Evolutionary conservation across 2,113 vertebrate genomes (phyloP).

Genomic region (Chitala chitala): DNA sequence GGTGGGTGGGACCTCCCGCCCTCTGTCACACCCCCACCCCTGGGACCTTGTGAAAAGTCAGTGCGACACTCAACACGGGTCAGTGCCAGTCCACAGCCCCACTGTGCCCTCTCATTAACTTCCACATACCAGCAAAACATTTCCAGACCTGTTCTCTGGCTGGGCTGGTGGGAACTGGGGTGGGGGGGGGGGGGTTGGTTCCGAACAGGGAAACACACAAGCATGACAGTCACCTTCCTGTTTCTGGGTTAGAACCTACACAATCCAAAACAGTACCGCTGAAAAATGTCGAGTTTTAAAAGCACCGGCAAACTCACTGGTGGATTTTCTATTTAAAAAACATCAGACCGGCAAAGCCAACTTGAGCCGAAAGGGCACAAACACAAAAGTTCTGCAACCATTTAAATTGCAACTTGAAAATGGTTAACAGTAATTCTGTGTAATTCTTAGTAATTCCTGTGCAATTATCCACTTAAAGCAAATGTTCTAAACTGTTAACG

Average conservation of each 20-base stretch:
- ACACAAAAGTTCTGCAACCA: no score
- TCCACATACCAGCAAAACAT: slow-evolving; percentile 66
- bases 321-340: neutral
- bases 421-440: neutral
- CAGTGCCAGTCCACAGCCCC: slow-evolving; percentile 23
- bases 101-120: slow-evolving; percentile 50
- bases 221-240: no score
- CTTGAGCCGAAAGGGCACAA: neutral
- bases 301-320: neutral
- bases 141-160: slow-evolving; percentile 51
- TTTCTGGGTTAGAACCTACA: no score
- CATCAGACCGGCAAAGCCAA: neutral
- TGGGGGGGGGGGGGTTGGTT: no score
- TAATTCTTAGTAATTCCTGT: slow-evolving; percentile 18
- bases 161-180: slow-evolving; percentile 72
- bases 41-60: slow-evolving; percentile 6
- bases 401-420: neutral
- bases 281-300: neutral
- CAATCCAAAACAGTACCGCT: no score
- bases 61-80: neutral
- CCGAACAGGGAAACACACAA: no score
- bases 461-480: slow-evolving; percentile 1
- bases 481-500: neutral
- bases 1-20: no score
- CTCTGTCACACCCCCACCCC: no score